A percentile compares a stretch with the other conserved stretches of the same genome.
Evolutionary conservation across 2,113 vertebrate genomes (phyloP).

Genomic region (Odobenus rosmarus): DNA sequence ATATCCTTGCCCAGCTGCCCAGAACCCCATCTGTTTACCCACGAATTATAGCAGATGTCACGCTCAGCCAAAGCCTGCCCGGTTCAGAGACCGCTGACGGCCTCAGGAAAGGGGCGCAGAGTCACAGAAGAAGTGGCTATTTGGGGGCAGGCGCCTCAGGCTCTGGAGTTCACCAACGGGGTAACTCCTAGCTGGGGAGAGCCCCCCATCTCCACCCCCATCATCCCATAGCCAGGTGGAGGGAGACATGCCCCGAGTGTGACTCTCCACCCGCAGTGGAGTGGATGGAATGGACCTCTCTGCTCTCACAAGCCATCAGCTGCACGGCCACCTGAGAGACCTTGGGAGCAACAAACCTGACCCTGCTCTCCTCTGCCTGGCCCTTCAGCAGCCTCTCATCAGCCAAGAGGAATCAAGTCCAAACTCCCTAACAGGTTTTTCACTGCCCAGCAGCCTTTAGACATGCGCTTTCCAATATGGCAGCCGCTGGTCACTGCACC

Average conservation of each 20-base stretch:
- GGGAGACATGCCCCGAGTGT: accelerated
- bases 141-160: accelerated
- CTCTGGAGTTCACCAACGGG: not conserved
- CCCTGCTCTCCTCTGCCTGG: too few species aligned
- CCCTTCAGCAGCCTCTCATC: not conserved
- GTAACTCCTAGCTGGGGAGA: not conserved
- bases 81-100: not conserved
- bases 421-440: not conserved
- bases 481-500: not conserved
- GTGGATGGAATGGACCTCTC: not conserved
- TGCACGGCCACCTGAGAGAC: not conserved
- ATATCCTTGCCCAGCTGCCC: not conserved
- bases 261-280: not conserved
- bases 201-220: not conserved
- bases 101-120: not conserved
- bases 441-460: not conserved
- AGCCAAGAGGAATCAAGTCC: not conserved
- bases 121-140: not conserved
- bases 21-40: not conserved
- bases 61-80: not conserved
- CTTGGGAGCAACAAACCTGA: not conserved
- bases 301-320: not conserved
- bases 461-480: not conserved
- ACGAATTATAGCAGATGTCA: not conserved
- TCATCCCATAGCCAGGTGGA: not conserved